Base-by-base conservation (phyloP, 37 sponge, comb jelly and placozoan species). In the Ephydatia muelleri region DNA sequence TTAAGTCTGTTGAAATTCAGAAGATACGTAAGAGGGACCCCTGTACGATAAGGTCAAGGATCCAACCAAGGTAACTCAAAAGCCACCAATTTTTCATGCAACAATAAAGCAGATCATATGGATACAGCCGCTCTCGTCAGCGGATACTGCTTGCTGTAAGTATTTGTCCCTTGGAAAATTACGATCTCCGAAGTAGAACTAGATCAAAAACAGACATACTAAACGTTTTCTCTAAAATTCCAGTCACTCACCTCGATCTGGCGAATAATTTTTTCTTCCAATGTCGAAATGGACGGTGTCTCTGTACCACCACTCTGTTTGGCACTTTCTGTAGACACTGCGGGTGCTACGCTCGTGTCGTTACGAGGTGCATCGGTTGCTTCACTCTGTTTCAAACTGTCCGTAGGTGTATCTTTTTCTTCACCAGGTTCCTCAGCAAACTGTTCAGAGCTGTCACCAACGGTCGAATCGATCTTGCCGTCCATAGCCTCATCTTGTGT, bases 141-240 rank as follows among this genome's bases (percentile, higher is more conserved):
- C 72, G 27, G 80, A 87, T 5, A 83, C 72, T 40, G 89, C 74
- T 19, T 91, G 83, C 67, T 88, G 86, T n/a, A 96, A 80, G 47
- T 92, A 93, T 72, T 94, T 93, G 88, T 96, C 97, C 40, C 91
- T 86, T 0, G 85, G 86, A 5, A 93, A 70, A 64, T 96, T 96
- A 32, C 92, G 75, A 47, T 96, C 97, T 43, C 97, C 97, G 85
- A 96, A 96, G 48, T 96, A 96, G 70, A 88, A 96, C 90, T 96
- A 57, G 64, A 88, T 32, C 25, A 48, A 73, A 8, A 73, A 47
- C 11, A 1, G 34, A 23, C 0, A 31, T 5, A 26, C 49, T 67
- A 33, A 57, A 43, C 8, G 8, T 8, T 11, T 43, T 28, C 9
- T 19, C 3, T 67, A n/a, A 11, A 14, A 66, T 32, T 23, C 31